phyloP scores from a whole-genome alignment of 2,113 vertebrate genomes.

The Catagonus wagneri region DNA sequence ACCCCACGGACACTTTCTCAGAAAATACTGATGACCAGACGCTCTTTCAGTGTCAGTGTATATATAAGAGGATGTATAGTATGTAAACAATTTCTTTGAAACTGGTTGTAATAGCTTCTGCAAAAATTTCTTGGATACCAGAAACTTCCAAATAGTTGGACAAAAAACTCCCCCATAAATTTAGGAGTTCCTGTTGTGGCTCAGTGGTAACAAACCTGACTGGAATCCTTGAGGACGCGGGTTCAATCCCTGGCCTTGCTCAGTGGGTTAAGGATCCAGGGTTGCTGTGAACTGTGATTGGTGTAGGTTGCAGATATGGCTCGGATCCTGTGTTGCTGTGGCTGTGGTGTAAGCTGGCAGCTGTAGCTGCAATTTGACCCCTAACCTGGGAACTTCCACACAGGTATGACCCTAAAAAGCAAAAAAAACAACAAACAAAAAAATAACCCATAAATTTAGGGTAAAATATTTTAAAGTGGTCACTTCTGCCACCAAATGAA shows the following conservation, averaged over 20 bases:
- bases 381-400: no score
- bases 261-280: no score
- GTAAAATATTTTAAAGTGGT: background rate
- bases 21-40: background rate
- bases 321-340: no score
- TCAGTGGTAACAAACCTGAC: no score
- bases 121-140: background rate
- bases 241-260: no score
- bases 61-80: background rate
- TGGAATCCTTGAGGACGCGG: no score
- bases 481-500: background rate
- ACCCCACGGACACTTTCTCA: background rate
- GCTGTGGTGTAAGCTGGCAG: no score
- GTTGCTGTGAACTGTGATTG: no score
- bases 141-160: slow-evolving; percentile 9
- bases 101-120: background rate
- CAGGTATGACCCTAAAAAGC: no score
- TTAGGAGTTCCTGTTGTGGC: no score
- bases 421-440: background rate
- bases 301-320: no score
- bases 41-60: background rate
- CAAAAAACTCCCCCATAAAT: background rate
- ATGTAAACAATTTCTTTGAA: slow-evolving; percentile 33
- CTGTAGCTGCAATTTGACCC: no score
- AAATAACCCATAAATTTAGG: background rate